These are phyloP conservation scores for Mythimna vitellina DNA, from an alignment of 2,888 invertebrate species.

Conservation along the genomic window DNA sequence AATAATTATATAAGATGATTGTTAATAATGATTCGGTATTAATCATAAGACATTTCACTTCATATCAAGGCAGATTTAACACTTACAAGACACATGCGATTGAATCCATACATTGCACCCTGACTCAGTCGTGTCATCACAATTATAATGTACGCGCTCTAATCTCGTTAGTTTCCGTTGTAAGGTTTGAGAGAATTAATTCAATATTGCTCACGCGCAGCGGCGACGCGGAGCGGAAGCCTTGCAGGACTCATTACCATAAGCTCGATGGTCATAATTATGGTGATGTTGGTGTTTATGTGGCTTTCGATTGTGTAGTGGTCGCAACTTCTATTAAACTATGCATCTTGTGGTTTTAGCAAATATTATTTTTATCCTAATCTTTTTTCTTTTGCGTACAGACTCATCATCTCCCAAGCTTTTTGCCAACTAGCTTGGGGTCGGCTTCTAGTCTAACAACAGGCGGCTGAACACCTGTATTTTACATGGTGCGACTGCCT, in stretches of 20 bases:
- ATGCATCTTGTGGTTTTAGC: too few relatives aligned
- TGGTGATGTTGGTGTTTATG: not conserved
- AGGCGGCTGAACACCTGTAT: too few relatives aligned
- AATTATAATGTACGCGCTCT: constrained; percentile 43
- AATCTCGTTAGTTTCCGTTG: constrained; percentile 58
- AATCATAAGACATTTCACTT: too few relatives aligned
- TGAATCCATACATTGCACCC: constrained; percentile 39
- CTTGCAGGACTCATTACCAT: constrained; percentile 54
- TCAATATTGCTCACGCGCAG: constrained; percentile 59
- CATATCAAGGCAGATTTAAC: not conserved
- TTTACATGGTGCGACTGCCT: too few relatives aligned
- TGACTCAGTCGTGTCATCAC: constrained; percentile 45
- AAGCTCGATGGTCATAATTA: constrained; percentile 39
- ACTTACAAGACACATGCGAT: not conserved
- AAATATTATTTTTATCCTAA: too few relatives aligned
- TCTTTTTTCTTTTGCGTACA: too few relatives aligned
- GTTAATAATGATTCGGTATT: too few relatives aligned
- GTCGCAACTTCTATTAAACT: not conserved
- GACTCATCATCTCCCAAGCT: too few relatives aligned
- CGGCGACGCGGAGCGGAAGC: constrained; percentile 44
- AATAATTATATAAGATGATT: too few relatives aligned
- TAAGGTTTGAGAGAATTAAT: constrained; percentile 62
- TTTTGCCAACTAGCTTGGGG: too few relatives aligned
- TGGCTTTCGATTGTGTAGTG: constrained; percentile 1
- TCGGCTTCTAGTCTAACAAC: too few relatives aligned